Base-by-base conservation (phyloP, 2,888 invertebrate genomes). In the Drosophila cognata region DNA sequence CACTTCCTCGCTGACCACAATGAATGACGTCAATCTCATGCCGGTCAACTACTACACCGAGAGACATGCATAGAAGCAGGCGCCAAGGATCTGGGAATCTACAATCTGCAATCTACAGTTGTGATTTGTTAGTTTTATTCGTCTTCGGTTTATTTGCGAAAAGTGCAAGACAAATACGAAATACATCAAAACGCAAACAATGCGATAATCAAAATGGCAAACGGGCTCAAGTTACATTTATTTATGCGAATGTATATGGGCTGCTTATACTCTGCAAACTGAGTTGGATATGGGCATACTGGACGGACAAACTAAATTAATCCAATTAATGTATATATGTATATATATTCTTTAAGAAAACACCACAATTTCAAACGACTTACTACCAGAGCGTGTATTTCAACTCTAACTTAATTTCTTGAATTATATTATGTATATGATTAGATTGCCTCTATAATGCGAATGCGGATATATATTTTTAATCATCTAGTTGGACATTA, bases 151-250 rank as follows among this genome's bases (percentile, higher is more conserved):
- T 87, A 57, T 77, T 82, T 87, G 71, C 56, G 41, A 21, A 35
- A 59, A 61, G 51, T 68, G 68, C 74, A 64, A 69, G 61, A 71
- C 57, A 71, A 79, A 75, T 71, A 65, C 64, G 46, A 79, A 82
- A 79, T 58, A 70, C 73, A 69, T 77, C 69, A 53, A 72, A 86
- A 80, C 68, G 65, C 79, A 89, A 85, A 88, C 89, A 89, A 88
- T 76, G 78, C 86, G 71, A 81, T 89, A 85, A 85, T 89, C 85
- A 83, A 83, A 88, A 74, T 76, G 74, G 67, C 74, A 67, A 67
- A 60, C 51, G 53, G 38, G 13, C 41, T 35, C 43, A 33, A 7
- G 25, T 51, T 36, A n/a, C 29, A 25, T 4, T 4, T 38, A 52
- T 38, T 46, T 28, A 43, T 63, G 29, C 35, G n/a, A 28, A n/a